phyloP scores from a whole-genome alignment of 2,888 invertebrate species.

The Kryphioiulus occultus region DNA sequence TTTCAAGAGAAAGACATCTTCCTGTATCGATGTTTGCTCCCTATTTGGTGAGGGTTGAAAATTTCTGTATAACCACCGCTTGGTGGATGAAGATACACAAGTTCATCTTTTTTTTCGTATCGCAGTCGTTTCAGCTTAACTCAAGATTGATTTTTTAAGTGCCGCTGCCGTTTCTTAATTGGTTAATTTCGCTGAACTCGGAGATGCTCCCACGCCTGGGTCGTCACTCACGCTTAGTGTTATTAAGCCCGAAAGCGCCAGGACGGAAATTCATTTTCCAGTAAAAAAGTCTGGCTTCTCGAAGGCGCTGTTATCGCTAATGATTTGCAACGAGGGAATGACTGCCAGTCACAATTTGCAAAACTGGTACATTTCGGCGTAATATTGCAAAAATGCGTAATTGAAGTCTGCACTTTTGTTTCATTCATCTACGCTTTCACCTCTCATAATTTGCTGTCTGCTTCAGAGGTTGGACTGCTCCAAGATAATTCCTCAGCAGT shows the following conservation, averaged over 20 bases:
- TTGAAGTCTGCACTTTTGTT: not conserved
- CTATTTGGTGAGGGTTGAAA: no score
- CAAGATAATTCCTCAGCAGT: not conserved
- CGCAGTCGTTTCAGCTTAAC: not conserved
- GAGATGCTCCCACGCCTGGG: not conserved
- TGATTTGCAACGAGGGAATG: not conserved
- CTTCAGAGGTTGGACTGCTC: not conserved
- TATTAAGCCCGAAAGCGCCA: not conserved
- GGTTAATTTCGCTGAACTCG: not conserved
- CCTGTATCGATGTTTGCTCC: no score
- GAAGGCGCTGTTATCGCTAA: not conserved
- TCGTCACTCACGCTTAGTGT: not conserved
- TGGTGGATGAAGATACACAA: not conserved
- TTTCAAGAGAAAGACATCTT: no score
- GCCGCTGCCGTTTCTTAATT: not conserved
- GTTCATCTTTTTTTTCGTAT: no score
- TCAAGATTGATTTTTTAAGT: not conserved
- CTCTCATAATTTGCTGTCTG: not conserved
- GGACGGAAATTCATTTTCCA: not conserved
- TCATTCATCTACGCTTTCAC: not conserved
- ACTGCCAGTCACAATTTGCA: not conserved
- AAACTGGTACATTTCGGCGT: not conserved
- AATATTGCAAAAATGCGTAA: not conserved
- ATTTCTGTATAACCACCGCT: not conserved
- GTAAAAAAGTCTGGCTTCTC: not conserved